A percentile compares a stretch with the other conserved stretches of the same genome.
phyloP scores from a whole-genome alignment of 2,888 invertebrate species.

The Napeogenes sylphis region DNA sequence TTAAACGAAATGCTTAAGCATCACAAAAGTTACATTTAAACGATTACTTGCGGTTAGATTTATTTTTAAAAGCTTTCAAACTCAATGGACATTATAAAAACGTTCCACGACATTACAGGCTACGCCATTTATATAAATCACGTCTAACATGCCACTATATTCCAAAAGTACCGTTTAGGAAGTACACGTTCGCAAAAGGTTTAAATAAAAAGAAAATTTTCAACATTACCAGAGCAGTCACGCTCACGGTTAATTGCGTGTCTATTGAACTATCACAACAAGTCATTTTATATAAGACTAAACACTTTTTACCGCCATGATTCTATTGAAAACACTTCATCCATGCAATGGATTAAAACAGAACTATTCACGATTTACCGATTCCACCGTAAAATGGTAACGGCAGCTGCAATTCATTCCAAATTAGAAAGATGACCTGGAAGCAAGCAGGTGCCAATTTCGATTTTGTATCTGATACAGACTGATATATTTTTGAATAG shows the following conservation, averaged over 20 bases:
- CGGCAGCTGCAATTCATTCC: conserved; percentile 23
- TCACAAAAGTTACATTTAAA: no score
- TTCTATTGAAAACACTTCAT: conserved; percentile 6
- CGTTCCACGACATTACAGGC: no score
- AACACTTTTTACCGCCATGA: not conserved
- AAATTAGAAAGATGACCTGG: conserved; percentile 19
- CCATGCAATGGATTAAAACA: conserved; percentile 13
- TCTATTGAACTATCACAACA: not conserved
- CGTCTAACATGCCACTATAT: no score
- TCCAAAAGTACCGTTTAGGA: not conserved
- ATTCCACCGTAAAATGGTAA: conserved; percentile 17
- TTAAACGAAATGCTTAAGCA: no score
- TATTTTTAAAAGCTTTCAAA: no score
- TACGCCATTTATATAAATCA: no score
- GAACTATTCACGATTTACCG: conserved; percentile 15
- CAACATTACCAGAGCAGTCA: not conserved
- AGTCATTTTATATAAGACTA: conserved; percentile 3
- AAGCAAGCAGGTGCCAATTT: conserved; percentile 22
- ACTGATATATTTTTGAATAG: not conserved
- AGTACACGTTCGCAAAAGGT: not conserved
- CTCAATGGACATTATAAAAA: no score
- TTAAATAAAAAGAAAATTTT: not conserved
- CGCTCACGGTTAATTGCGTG: not conserved
- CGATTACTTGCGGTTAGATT: no score
- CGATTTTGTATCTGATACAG: conserved; percentile 6